Evolutionary conservation across 2,888 invertebrate species (phyloP), one percentile per base, ranked within the genome.

Genomic region (Harpalus rufipes): DNA sequence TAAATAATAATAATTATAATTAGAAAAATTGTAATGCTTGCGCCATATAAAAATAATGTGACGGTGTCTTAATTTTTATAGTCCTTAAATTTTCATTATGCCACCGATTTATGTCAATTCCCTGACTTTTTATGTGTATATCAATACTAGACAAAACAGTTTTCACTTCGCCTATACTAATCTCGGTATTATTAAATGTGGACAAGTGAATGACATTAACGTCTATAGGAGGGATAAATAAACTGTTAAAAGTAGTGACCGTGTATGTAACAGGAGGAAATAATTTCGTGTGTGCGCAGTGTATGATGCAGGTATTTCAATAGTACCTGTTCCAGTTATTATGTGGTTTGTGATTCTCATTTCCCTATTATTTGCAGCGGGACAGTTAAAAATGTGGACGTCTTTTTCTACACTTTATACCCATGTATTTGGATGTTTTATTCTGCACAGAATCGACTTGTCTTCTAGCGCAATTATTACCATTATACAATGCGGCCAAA

Each of bases 331-430:
- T 25, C 63, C 32, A 21, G 63, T 65, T 2, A 65, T 65, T 21
- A 18, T 10, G 16, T 18, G 10, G 5, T 59, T 59, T 8, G 59
- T 59, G 7, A 59, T 18, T 18, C 16, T 12, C 14, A 51, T 51
- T 51, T 51, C 44, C 12, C 44, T 14, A 63, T 59, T 5, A 25
- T 18, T 12, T 18, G 7, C 18, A 25, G 5, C 18, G 12, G 78
- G 78, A 12, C 78, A 78, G 18, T 78, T 78, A 51, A 78, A 12
- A 8, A 4, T 78, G 7, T 21, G 12, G 8, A 78, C 5, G 18
- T 78, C 78, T 58, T 58, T 51, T 1, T 1, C 51, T 1, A 78
- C 78, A 21, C 51, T 78, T 2, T 78, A 78, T 12, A 78, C 25
- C 78, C 78, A 78, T 12, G 1, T 18, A 21, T 78, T 78, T 6